Conservation (phyloP, 2,113 vertebrate species). For the Empidonax traillii region DNA sequence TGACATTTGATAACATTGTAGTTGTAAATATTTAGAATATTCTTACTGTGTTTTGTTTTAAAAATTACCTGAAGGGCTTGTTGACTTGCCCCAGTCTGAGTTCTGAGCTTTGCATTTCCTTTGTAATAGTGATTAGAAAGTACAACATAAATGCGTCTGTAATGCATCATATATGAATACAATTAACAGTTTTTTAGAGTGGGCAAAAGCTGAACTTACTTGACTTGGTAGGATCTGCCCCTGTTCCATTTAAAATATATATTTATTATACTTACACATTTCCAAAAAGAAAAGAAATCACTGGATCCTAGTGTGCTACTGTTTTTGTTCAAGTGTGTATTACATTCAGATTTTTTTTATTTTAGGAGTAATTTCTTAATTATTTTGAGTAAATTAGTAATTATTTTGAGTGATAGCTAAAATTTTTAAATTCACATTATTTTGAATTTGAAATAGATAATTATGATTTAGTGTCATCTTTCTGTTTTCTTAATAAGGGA, state of each 20-base stretch:
- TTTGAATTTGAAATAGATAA: neutral
- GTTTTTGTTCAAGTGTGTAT: conserved; percentile 16
- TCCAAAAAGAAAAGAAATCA: neutral
- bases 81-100: neutral
- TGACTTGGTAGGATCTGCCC: neutral
- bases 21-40: neutral
- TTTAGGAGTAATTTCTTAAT: neutral
- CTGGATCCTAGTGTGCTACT: conserved; percentile 16
- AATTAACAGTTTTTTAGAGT: neutral
- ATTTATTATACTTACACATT: neutral
- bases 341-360: neutral
- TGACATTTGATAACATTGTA: neutral
- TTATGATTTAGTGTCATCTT: neutral
- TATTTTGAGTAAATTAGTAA: neutral
- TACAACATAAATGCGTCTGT: neutral
- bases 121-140: neutral
- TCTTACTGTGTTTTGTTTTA: neutral
- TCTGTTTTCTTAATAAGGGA: neutral
- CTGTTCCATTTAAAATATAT: neutral
- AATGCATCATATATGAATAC: neutral
- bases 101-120: neutral
- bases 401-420: neutral
- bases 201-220: neutral
- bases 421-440: neutral
- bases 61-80: neutral